Evolutionary conservation across 2,113 vertebrate species (phyloP), one percentile per base, ranked within the genome.

Genomic region (Mustelus asterias): DNA sequence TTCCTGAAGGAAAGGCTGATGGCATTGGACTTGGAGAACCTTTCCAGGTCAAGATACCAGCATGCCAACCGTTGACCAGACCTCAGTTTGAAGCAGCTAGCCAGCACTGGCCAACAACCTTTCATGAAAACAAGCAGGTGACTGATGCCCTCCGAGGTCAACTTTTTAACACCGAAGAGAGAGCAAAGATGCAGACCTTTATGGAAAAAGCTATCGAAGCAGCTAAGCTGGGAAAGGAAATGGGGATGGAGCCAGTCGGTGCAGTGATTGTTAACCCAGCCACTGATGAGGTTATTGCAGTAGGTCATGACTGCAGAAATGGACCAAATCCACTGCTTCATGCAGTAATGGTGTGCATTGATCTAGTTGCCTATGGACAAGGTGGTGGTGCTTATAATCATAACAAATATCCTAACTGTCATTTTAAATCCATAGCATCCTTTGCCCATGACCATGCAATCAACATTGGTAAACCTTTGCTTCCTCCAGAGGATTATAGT

Each of bases 331-430:
- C 98, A 0, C 97, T 99, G 26, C 97, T 98, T 83, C 98, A 99
- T 0, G 98, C 98, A 0, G 97, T 98, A 86, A 99, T 99, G 98
- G 98, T 98, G 10, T 98, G 98, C 88, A 97, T 99, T 0, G 98
- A 99, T 96, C 97, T 99, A 0, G 98, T 99, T 96, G 98, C 98
- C 13, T 96, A 65, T 44, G 96, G 97, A 60, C 99, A 99, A 96
- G 98, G 98, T 0, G 97, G 98, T 0, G 99, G 99, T 0, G 96
- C 97, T 5, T 97, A 98, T 2, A 63, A 95, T 8, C 97, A 97
- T 44, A 83, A 97, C 0, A 67, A 95, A 48, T 97, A 97, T 86
- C 97, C 98, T 0, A 96, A 97, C 4, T 99, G 98, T 93, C 76
- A n/a, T 96, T 97, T 96, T 29, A 0, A 11, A 1, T 95, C 48